These are phyloP conservation scores for Hypena proboscidalis DNA, from an alignment of 2,888 invertebrate species.

Conservation along the genomic window DNA sequence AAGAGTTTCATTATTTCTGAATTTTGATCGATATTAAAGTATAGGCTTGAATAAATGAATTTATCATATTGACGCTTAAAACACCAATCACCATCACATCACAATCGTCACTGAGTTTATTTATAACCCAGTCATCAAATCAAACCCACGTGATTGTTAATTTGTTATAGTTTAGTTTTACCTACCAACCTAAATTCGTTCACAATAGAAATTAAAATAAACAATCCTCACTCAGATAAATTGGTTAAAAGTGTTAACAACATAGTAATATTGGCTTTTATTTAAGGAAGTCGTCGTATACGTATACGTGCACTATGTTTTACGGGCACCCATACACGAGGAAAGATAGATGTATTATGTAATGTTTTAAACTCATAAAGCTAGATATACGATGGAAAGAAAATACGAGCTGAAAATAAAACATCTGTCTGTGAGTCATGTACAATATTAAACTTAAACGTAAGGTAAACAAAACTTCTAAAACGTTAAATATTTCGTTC, in stretches of 20 bases:
- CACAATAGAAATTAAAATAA: too few relatives aligned
- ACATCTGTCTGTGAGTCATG: constrained; percentile 73
- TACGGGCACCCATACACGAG: constrained; percentile 54
- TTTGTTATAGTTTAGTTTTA: too few relatives aligned
- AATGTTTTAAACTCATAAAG: constrained; percentile 71
- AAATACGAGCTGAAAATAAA: constrained; percentile 69
- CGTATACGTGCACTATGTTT: constrained; percentile 34
- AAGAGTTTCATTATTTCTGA: too few relatives aligned
- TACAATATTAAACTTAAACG: constrained; percentile 64
- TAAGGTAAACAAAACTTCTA: constrained; percentile 65
- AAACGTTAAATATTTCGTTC: constrained; percentile 45
- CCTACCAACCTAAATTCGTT: too few relatives aligned
- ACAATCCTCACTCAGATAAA: constrained; percentile 14
- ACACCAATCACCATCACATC: too few relatives aligned
- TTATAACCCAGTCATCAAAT: too few relatives aligned
- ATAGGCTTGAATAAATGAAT: too few relatives aligned
- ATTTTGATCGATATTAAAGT: too few relatives aligned
- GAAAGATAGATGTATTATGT: constrained; percentile 66
- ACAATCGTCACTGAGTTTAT: too few relatives aligned
- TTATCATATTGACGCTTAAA: too few relatives aligned
- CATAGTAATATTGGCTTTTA: constrained; percentile 22
- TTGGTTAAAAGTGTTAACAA: constrained; percentile 12
- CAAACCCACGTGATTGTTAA: too few relatives aligned
- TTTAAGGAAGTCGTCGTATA: constrained; percentile 17
- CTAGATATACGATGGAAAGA: constrained; percentile 65